Evolutionary conservation across 2,888 invertebrate genomes (phyloP), one percentile per base, ranked within the genome.

Genomic region (Megaustenia siamemsis): DNA sequence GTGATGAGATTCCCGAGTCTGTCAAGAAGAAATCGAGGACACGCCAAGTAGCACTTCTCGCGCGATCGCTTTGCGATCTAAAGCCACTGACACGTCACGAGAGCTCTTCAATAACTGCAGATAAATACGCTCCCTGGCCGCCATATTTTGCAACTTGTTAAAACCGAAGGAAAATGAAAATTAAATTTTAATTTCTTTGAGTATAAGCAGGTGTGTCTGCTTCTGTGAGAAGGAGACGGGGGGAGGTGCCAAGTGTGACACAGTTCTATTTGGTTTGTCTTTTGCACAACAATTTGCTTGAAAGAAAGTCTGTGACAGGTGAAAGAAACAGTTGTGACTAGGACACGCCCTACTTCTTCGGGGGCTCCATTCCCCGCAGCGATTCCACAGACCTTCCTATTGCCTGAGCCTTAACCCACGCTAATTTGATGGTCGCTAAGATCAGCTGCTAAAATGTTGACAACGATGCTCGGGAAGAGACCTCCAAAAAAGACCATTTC

Each of bases 51-150:
- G 5, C 28, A 28, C 49, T 49, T 32, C 28, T 18, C 12, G 49
- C 18, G 1, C 49, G 32, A 45, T 49, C 35, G 21, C 28, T 32
- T 49, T 18, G 12, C 3, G 49, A 49, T 73, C 73, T 49, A 32
- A 73, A 18, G 32, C 49, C 73, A 73, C 49, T 73, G 73, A 73
- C 73, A 73, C 73, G 73, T 73, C 73, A 73, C 73, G 15, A 73
- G 73, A 3, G 35, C 49, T 49, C 73, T 73, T 73, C 28, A 73
- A 12, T 28, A 15, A 3, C 32, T 4, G 32, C 5, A 32, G 49
- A 49, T 73, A 73, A 73, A 73, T 45, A 73, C 45, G 49, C 32
- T 49, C 49, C 53, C 21, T 21, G 21, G 18, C 2, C 73, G 32
- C 73, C 49, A 73, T 45, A 49, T 73, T 73, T 73, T 73, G 32